Base-by-base conservation (phyloP, 1,140 invertebrate genomes). In the Danaus plexippus region DNA sequence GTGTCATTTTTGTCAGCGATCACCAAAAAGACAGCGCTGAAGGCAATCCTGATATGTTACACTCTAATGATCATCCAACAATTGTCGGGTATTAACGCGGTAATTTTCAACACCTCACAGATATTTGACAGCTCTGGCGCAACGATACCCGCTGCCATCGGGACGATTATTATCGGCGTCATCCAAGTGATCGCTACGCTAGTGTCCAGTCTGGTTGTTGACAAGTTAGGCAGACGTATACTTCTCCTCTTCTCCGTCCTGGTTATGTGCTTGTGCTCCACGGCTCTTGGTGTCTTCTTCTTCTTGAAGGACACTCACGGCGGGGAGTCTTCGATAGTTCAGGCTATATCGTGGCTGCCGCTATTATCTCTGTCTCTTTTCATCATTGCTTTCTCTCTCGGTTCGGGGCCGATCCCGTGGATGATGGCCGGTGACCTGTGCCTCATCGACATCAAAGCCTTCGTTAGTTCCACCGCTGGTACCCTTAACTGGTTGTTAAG, bases 41-140 rank as follows among this genome's bases (percentile, higher is more conserved):
- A 92, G 77, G 93, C 92, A 9, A 73, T 96, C 9, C 55, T 92
- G 6, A 94, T 97, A 41, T 91, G 90, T 45, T 89, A 94, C 60
- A 91, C 91, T 11, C 85, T 97, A 1, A 95, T 97, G 93, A 85
- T 94, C 51, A 93, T 96, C 76, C 95, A 97, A 73, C 95, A 97
- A 75, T 83, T 96, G 22, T 92, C 92, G 53, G 94, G 95, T 43
- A 94, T 97, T 12, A 96, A 96, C 66, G 94, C 93, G 0, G 93
- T 97, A 13, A 92, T 95, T 57, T 96, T 96, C 75, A 96, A 96
- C 67, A 89, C 92, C 0, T 89, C 89, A 0, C 69, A 83, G 0
- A 96, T 97, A 56, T 96, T 97, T 66, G 61, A 88, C 47, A 87
- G 79, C n/a, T 89, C 92, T 8, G 88, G 91, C 47, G 90, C 87